A percentile compares a stretch with the other conserved stretches of the same genome.
phyloP scores from a whole-genome alignment of 2,113 vertebrate genomes.

The Solenodon paradoxus region DNA sequence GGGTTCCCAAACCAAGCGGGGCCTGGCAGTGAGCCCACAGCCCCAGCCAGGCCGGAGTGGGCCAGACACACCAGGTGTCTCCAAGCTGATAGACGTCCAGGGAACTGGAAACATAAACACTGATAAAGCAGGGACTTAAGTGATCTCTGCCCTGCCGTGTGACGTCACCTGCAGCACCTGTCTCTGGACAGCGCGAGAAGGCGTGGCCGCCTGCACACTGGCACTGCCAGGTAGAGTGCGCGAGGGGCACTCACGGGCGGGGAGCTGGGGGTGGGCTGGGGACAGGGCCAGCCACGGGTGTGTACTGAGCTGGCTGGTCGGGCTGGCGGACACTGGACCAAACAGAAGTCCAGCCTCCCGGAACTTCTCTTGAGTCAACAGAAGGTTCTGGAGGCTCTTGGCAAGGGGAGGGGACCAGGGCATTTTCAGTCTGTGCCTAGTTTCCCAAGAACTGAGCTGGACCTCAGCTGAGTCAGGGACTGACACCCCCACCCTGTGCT shows the following conservation, averaged over 20 bases:
- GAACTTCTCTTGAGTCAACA: slow-evolving; percentile 86
- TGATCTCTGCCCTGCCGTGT: background rate
- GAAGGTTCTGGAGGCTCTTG: slow-evolving; percentile 74
- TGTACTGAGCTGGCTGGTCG: slow-evolving; percentile 69
- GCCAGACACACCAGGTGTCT: background rate
- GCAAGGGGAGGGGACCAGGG: slow-evolving; percentile 81
- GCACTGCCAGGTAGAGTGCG: slow-evolving; percentile 72
- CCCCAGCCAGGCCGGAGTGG: background rate
- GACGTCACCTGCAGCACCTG: slow-evolving; percentile 78
- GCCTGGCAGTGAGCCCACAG: background rate
- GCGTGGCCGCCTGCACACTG: slow-evolving; percentile 55
- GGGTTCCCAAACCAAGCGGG: too few species aligned
- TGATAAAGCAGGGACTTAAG: slow-evolving; percentile 60
- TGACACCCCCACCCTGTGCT: too few species aligned
- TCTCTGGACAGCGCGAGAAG: slow-evolving; percentile 68
- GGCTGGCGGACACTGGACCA: slow-evolving; percentile 63
- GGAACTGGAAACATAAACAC: slow-evolving; percentile 56
- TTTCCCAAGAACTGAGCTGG: slow-evolving; percentile 74
- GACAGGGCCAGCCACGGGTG: background rate
- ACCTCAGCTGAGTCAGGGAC: slow-evolving; percentile 68
- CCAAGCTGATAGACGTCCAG: background rate
- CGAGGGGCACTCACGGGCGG: slow-evolving; percentile 66
- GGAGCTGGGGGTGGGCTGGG: slow-evolving; percentile 53
- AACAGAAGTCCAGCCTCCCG: slow-evolving; percentile 78
- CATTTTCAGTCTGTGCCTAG: slow-evolving; percentile 74